phyloP scores from a whole-genome alignment of 2,888 invertebrate species.

The Eupithecia exiguata region DNA sequence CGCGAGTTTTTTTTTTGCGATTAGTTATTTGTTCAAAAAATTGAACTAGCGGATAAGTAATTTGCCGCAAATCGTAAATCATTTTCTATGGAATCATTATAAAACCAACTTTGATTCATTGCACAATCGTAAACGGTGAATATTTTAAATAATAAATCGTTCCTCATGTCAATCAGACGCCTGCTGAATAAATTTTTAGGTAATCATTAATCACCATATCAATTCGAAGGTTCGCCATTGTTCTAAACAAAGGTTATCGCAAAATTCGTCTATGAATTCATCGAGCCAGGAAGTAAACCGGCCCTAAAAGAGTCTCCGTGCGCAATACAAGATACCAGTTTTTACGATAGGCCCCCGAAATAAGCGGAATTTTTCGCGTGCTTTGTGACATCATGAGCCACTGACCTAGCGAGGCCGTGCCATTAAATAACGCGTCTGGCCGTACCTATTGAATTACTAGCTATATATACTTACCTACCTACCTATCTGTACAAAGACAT shows the following conservation, averaged over 20 bases:
- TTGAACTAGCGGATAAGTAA: too few species aligned
- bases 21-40: too few species aligned
- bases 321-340: conserved; percentile 42
- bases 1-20: too few species aligned
- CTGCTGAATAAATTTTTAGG: conserved; percentile 10
- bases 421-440: conserved; percentile 59
- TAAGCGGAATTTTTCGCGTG: conserved; percentile 67
- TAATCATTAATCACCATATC: conserved; percentile 2
- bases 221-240: conserved; percentile 22
- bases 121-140: too few species aligned
- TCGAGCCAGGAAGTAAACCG: conserved; percentile 42
- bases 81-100: too few species aligned
- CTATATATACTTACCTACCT: neutral
- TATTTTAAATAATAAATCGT: neutral
- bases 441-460: conserved; percentile 35
- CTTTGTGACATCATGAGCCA: conserved; percentile 77
- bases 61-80: too few species aligned
- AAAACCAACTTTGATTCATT: too few species aligned
- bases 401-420: conserved; percentile 79
- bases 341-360: conserved; percentile 53
- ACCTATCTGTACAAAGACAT: conserved; percentile 4
- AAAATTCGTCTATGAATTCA: conserved; percentile 32
- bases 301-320: conserved; percentile 44
- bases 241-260: conserved; percentile 39
- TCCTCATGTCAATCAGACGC: neutral